Conservation (phyloP, 2,888 invertebrate genomes). For the Pomacea canaliculata region DNA sequence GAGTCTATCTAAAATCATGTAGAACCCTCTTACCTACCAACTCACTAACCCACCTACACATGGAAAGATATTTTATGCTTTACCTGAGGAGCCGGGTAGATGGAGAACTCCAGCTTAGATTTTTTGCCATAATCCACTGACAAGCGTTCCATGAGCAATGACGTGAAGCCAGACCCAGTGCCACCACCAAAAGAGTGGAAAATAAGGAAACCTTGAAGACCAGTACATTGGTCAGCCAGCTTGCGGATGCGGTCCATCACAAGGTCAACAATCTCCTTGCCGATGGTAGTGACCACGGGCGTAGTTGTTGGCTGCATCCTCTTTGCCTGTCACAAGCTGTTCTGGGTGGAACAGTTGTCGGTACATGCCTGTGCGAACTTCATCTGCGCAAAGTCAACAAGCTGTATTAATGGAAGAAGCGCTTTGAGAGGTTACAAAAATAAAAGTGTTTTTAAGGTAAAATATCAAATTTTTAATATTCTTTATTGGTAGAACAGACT, state of each 20-base stretch:
- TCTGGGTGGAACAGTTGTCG: conserved; percentile 33
- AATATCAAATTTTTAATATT: too few species aligned
- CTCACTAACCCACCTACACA: not conserved
- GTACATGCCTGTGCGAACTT: conserved; percentile 28
- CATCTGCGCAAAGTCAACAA: conserved; percentile 10
- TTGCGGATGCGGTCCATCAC: conserved; percentile 27
- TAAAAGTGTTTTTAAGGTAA: too few species aligned
- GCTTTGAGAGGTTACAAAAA: too few species aligned
- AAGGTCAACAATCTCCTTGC: conserved; percentile 25
- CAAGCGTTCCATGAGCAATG: conserved; percentile 63
- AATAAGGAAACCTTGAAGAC: conserved; percentile 26
- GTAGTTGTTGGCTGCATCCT: conserved; percentile 34
- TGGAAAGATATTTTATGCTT: not conserved
- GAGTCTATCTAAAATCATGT: too few species aligned
- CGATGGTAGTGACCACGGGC: conserved; percentile 20
- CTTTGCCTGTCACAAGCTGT: conserved; percentile 29
- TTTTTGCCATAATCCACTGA: not conserved
- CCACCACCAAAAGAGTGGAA: conserved; percentile 23
- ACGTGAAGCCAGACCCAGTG: conserved; percentile 65
- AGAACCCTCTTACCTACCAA: too few species aligned
- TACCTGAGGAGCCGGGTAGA: conserved; percentile 5
- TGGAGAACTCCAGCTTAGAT: conserved; percentile 5
- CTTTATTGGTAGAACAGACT: too few species aligned
- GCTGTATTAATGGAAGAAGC: too few species aligned
- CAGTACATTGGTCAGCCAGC: conserved; percentile 28